A percentile compares a stretch with the other conserved stretches of the same genome.
These are phyloP conservation scores for Chelmon rostratus DNA, from an alignment of 2,797 vertebrate genomes.

Conservation along the genomic window DNA sequence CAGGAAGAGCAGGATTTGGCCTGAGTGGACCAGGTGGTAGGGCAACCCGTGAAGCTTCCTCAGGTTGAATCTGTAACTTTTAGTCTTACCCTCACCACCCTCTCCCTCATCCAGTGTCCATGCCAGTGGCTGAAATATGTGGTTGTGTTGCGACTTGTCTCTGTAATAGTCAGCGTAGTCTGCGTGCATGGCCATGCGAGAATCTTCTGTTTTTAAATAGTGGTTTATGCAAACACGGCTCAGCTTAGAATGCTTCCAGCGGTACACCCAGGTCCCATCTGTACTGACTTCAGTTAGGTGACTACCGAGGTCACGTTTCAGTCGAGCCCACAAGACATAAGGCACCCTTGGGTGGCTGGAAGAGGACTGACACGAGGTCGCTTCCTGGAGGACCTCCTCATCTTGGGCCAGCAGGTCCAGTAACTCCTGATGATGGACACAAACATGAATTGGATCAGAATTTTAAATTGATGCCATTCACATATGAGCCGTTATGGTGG, in stretches of 20 bases:
- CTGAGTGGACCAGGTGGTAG: slow-evolving; percentile 80
- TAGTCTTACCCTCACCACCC: slow-evolving; percentile 45
- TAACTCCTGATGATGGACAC: slow-evolving; percentile 66
- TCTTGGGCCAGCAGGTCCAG: slow-evolving; percentile 78
- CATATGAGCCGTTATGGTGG: too few species aligned
- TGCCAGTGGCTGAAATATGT: slow-evolving; percentile 77
- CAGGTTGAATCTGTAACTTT: slow-evolving; percentile 77
- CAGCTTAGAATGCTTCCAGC: slow-evolving; percentile 78
- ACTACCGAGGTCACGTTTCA: slow-evolving; percentile 69
- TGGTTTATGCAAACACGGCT: slow-evolving; percentile 57
- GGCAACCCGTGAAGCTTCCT: slow-evolving; percentile 82
- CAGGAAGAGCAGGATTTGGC: slow-evolving; percentile 76
- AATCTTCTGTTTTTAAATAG: slow-evolving; percentile 76
- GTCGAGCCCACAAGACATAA: slow-evolving; percentile 71
- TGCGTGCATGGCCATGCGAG: slow-evolving; percentile 67
- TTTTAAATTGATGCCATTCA: background rate
- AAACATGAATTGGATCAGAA: background rate
- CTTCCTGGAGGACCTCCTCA: slow-evolving; percentile 73
- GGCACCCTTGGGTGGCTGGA: slow-evolving; percentile 65
- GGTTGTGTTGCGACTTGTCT: slow-evolving; percentile 19
- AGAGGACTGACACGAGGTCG: slow-evolving; percentile 52
- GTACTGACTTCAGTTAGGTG: slow-evolving; percentile 79
- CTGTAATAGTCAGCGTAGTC: slow-evolving; percentile 78
- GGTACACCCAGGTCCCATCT: slow-evolving; percentile 80
- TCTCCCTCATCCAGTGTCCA: slow-evolving; percentile 65